A percentile compares a stretch with the other conserved stretches of the same genome.
Conservation (phyloP, 92 coral and sea anemone genomes). For the Porites cylindrica region DNA sequence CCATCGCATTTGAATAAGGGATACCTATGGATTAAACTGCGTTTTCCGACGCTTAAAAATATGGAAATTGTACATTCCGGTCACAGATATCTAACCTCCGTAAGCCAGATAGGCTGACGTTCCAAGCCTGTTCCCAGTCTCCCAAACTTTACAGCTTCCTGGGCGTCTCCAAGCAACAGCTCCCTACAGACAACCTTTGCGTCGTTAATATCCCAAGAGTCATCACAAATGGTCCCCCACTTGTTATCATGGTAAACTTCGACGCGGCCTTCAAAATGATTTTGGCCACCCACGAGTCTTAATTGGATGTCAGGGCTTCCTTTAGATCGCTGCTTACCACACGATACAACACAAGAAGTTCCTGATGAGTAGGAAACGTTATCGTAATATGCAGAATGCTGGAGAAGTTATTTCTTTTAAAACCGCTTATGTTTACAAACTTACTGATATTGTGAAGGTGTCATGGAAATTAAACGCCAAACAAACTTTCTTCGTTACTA, state of each 20-base stretch:
- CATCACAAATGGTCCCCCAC: conserved; percentile 94
- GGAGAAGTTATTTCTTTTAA: no score
- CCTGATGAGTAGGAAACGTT: conserved; percentile 1
- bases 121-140: conserved; percentile 65
- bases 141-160: conserved; percentile 69
- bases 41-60: no score
- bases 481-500: no score
- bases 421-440: background rate
- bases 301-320: conserved; percentile 70
- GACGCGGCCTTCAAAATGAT: conserved; percentile 82
- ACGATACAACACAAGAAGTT: conserved; percentile 48
- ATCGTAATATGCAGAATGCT: background rate
- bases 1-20: no score
- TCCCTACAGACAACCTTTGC: conserved; percentile 84
- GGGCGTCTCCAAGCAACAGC: conserved; percentile 82
- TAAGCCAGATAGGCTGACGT: conserved; percentile 74
- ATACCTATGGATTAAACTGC: no score
- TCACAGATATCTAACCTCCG: conserved; percentile 40
- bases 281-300: conserved; percentile 47
- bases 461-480: no score
- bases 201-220: conserved; percentile 82
- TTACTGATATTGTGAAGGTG: no score
- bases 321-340: conserved; percentile 42
- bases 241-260: conserved; percentile 69
- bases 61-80: background rate